Conservation (phyloP, 2,888 invertebrate genomes). For the Tetropium fuscum region DNA sequence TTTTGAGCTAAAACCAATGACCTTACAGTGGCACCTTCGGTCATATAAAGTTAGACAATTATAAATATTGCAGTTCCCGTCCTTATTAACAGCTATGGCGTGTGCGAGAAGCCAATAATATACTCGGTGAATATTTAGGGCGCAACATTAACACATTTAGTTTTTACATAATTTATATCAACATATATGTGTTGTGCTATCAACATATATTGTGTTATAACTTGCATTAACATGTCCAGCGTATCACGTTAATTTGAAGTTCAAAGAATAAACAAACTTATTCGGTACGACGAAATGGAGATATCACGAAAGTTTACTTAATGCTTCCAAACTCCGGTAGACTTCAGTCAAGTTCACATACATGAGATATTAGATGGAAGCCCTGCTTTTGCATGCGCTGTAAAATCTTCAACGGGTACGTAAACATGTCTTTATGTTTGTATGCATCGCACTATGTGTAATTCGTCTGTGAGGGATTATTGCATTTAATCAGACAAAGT, state of each 20-base stretch:
- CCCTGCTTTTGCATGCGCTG: constrained; percentile 3
- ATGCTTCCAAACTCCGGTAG: constrained; percentile 37
- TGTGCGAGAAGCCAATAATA: no score
- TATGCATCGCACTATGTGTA: constrained; percentile 7
- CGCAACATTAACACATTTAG: no score
- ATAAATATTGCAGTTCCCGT: no score
- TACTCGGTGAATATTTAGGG: no score
- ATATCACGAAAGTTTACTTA: constrained; percentile 34
- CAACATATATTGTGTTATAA: no score
- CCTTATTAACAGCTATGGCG: no score
- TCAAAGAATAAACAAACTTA: constrained; percentile 35
- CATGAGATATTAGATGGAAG: constrained; percentile 15
- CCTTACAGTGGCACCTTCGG: no score
- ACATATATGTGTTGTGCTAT: no score
- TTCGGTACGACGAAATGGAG: constrained; percentile 39
- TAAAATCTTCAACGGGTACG: constrained; percentile 5
- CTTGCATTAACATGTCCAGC: not conserved
- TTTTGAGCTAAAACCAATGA: no score
- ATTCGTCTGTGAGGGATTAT: constrained; percentile 19
- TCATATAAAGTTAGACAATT: no score
- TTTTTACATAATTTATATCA: no score
- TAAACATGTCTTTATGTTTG: constrained; percentile 20
- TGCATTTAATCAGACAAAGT: not conserved
- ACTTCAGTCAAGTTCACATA: constrained; percentile 26
- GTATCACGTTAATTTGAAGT: constrained; percentile 4